Evolutionary conservation across 2,113 vertebrate genomes (phyloP), one percentile per base, ranked within the genome.

Genomic region (Spermophilus dauricus): DNA sequence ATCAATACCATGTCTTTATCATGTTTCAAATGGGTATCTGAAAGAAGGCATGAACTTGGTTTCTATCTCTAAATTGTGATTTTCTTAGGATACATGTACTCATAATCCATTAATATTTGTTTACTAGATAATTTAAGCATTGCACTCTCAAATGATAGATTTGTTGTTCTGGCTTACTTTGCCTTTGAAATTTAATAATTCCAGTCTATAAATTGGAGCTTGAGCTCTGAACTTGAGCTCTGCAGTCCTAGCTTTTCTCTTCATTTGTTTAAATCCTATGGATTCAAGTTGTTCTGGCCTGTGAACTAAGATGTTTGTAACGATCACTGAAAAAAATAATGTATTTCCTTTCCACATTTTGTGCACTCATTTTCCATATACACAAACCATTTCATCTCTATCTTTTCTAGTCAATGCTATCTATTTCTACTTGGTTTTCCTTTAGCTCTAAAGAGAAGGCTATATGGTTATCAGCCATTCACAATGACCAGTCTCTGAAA

Each of bases 401-500:
- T 39, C 24, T 20, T 67, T 89, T 82, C n/a, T 61, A 20, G 30
- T 75, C 80, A 2, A 39, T 51, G 75, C 4, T 61, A 5, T 32
- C 42, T 70, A 1, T n/a, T 4, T 53, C 24, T 34, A 58, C 51
- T 45, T 39, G 45, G 12, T 51, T 63, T 8, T 28, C 12, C 13
- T 45, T 17, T 37, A 87, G 89, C 4, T 95, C 67, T 45, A 92
- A 95, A 45, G 22, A 92, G n/a, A 95, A 86, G 63, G 26, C 2
- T 3, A 39, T 81, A 48, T 30, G 16, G 11, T 26, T 82, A 39
- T 51, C 76, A 39, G 51, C 5, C 5, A 75, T 88, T 53, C 53
- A 75, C 28, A 83, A 86, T 10, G 92, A 87, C 12, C 73, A 69
- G 30, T 83, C 73, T 8, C 9, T 80, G 65, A 94, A 73, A 26